Evolutionary conservation across 2,797 vertebrate genomes (phyloP).

Genomic region (Acipenser oxyrinchus): DNA sequence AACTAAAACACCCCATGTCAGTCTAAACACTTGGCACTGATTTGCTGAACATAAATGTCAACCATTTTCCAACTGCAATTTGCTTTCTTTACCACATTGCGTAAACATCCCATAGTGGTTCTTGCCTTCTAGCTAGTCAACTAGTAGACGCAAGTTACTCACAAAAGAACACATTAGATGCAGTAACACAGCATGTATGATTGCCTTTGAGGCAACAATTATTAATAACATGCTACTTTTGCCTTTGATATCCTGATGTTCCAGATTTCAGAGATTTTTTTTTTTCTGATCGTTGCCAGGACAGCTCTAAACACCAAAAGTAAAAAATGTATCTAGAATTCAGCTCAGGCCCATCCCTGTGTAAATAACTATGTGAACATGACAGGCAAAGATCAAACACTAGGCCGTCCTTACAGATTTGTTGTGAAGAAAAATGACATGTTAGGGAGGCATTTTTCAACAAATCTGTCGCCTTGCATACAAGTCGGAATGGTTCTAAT

Average conservation of each 20-base stretch:
- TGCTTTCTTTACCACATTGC: conserved; percentile 23
- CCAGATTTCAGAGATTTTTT: neutral
- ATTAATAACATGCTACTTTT: no score
- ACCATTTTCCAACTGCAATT: conserved; percentile 31
- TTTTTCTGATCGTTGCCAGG: neutral
- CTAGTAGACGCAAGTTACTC: conserved; percentile 38
- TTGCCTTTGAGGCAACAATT: conserved; percentile 50
- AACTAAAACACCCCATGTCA: conserved; percentile 10
- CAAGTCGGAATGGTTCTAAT: conserved; percentile 45
- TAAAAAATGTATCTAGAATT: neutral
- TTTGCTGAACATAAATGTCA: conserved; percentile 1
- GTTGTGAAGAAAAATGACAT: no score
- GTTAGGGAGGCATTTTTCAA: no score
- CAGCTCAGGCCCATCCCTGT: neutral
- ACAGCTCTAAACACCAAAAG: no score
- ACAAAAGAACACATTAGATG: conserved; percentile 35
- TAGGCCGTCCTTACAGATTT: no score
- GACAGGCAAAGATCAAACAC: no score
- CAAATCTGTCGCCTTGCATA: no score
- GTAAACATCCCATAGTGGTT: conserved; percentile 32
- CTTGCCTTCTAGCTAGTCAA: conserved; percentile 36
- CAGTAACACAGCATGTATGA: conserved; percentile 40
- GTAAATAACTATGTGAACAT: no score
- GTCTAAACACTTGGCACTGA: conserved; percentile 18
- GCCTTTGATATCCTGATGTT: no score